Evolutionary conservation across 2,113 vertebrate species (phyloP).

Genomic region (Pampusana beccarii): DNA sequence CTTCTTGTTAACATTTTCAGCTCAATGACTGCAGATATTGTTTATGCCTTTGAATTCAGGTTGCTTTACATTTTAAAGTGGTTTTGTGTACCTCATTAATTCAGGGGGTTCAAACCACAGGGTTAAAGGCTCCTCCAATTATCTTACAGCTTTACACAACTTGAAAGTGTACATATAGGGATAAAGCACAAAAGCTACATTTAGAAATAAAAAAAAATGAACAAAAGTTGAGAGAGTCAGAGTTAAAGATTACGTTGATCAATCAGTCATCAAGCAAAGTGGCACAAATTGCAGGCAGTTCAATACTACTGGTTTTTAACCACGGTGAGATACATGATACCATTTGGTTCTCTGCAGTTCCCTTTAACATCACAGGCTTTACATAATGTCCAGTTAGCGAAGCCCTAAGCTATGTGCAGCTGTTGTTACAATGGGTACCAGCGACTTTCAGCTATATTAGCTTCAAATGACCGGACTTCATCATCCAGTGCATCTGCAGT

Average conservation of each 20-base stretch:
- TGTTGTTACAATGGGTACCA: not conserved
- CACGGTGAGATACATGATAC: not conserved
- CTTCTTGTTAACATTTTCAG: constrained; percentile 5
- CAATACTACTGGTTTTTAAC: not conserved
- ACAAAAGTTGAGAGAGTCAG: not conserved
- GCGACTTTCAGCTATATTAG: not conserved
- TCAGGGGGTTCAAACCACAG: not conserved
- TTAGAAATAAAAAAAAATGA: not conserved
- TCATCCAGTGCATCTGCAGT: not conserved
- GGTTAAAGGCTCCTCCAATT: constrained; percentile 43
- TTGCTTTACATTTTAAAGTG: constrained; percentile 32
- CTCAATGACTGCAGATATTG: not conserved
- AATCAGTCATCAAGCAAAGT: not conserved
- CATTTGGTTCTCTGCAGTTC: not conserved
- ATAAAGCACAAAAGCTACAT: not conserved
- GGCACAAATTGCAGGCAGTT: not conserved
- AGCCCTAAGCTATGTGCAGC: not conserved
- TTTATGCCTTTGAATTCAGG: constrained; percentile 3
- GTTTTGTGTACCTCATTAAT: not conserved
- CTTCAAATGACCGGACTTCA: not conserved
- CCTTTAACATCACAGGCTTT: not conserved
- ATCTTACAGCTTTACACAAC: constrained; percentile 16
- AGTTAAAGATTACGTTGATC: not conserved
- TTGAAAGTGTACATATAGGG: not conserved
- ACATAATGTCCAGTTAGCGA: not conserved